Evolutionary conservation across 1,140 invertebrate genomes (phyloP), one percentile per base, ranked within the genome.

Genomic region (Pteromalus puparum): DNA sequence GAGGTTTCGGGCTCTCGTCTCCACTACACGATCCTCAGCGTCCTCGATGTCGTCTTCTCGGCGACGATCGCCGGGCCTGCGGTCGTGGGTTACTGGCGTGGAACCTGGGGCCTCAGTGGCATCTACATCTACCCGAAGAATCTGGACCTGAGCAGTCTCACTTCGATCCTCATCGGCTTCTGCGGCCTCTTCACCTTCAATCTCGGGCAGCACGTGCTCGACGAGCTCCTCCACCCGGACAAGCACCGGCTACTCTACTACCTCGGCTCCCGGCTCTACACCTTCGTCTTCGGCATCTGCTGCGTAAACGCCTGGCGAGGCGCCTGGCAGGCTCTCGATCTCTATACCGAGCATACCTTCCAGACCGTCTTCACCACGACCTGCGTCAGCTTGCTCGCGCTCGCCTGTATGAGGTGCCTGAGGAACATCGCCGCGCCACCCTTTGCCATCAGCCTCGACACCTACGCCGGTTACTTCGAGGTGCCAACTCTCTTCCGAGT

Each of bases 291-390:
- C 87, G 96, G 95, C 0, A 94, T 97, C 82, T 95, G 95, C 53
- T 97, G 97, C 89, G 97, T 97, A 10, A 97, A 97, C 88, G 96
- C 96, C 34, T 98, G 97, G 97, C 94, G 97, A 1, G 97, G 97
- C 0, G 94, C 96, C 12, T 98, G 97, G 97, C 92, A 95, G 81
- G 92, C 96, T 6, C 93, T 97, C 88, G 96, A 97, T 89, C 92
- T 95, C 84, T 95, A 95, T 88, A 96, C 96, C 9, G 94, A 94
- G 42, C 94, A 94, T 76, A 90, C 88, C 0, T 91, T 94, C 1
- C 91, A 92, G 81, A 94, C 95, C 26, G 93, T 96, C 18, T 92
- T 94, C 48, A 93, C 94, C 2, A 95, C 95, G 0, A 95, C 95
- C 0, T 89, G 94, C 2, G 94, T 96, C 5, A 95, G 96, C 0